phyloP scores from a whole-genome alignment of 2,113 vertebrate species.

The human (Homo sapiens) region DNA sequence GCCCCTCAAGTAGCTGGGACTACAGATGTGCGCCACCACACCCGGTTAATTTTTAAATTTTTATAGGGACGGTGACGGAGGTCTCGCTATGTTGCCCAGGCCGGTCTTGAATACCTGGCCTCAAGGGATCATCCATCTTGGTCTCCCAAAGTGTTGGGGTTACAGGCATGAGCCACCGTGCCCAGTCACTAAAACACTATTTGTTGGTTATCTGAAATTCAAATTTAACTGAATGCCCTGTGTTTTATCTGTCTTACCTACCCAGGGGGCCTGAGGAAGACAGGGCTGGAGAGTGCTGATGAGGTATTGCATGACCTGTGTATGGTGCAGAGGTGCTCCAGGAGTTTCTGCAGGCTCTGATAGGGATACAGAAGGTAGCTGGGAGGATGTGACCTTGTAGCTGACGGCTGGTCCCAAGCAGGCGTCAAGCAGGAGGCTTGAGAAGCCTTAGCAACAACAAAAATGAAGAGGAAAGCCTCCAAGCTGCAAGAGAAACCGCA shows the following conservation, averaged over 20 bases:
- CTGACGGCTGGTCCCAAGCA: background rate
- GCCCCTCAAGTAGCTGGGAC: no score
- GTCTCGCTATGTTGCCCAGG: no score
- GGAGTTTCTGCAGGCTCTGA: background rate
- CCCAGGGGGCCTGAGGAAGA: background rate
- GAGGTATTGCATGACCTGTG: background rate
- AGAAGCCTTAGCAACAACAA: background rate
- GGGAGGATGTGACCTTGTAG: background rate
- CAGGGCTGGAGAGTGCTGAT: background rate
- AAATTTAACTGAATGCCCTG: background rate
- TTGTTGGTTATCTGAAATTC: background rate
- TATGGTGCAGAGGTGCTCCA: background rate
- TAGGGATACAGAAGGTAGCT: background rate
- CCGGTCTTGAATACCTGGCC: no score
- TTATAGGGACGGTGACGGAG: accelerated
- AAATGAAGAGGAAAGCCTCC: background rate
- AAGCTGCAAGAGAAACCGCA: constrained; percentile 43
- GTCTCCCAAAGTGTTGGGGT: no score
- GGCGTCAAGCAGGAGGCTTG: background rate
- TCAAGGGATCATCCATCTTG: no score
- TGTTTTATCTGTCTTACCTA: background rate
- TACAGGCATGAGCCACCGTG: no score
- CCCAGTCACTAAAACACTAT: background rate
- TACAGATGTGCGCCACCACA: no score
- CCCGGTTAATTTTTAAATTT: no score